Conservation (phyloP, 2,113 vertebrate genomes). For the Stictonetta naevosa region DNA sequence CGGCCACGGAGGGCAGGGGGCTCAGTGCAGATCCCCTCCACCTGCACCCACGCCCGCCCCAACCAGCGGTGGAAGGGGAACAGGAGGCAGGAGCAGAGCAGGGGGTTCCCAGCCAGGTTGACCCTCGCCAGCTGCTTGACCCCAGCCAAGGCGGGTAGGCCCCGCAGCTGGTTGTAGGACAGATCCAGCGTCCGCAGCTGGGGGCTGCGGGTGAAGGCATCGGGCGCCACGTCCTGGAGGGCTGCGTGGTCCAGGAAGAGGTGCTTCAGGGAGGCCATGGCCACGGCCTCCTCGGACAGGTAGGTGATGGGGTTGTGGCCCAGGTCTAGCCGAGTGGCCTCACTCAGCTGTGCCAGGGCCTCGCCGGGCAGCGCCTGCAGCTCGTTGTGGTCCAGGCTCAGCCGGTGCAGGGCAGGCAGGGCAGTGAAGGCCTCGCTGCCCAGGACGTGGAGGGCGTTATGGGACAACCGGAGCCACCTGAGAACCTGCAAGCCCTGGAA, state of each 20-base stretch:
- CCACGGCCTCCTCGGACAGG: slow-evolving; percentile 84
- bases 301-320: slow-evolving; percentile 93
- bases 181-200: slow-evolving; percentile 85
- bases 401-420: slow-evolving; percentile 85
- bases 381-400: slow-evolving; percentile 93
- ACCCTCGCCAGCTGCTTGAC: slow-evolving; percentile 76
- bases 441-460: slow-evolving; percentile 91
- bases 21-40: slow-evolving; percentile 78
- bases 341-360: slow-evolving; percentile 86
- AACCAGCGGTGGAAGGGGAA: slow-evolving; percentile 87
- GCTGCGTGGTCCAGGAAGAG: slow-evolving; percentile 88
- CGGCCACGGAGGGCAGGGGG: slow-evolving; percentile 82
- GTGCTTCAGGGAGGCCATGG: slow-evolving; percentile 86
- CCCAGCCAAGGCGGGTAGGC: slow-evolving; percentile 83
- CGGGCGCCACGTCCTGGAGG: slow-evolving; percentile 86
- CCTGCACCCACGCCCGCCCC: slow-evolving; percentile 72
- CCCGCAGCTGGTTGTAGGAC: slow-evolving; percentile 85
- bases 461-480: slow-evolving; percentile 88
- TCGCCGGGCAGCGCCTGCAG: slow-evolving; percentile 89
- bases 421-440: slow-evolving; percentile 87
- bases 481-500: slow-evolving; percentile 92
- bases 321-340: slow-evolving; percentile 83
- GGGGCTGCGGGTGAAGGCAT: slow-evolving; percentile 83
- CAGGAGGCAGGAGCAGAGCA: slow-evolving; percentile 90
- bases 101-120: slow-evolving; percentile 86